phyloP scores from a whole-genome alignment of 2,113 vertebrate species.

The Archilochus colubris region DNA sequence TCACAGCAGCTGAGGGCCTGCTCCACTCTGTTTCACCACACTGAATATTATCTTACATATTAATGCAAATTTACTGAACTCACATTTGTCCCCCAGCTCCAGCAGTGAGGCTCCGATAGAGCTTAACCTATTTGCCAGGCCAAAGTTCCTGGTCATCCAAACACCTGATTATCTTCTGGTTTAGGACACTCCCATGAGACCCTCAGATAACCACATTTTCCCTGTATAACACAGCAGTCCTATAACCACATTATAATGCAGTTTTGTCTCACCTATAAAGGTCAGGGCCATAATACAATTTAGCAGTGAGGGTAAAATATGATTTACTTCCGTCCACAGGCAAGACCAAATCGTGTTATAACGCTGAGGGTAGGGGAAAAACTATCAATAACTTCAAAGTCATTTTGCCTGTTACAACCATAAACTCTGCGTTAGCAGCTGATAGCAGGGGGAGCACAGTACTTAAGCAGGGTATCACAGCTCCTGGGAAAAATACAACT shows the following conservation, averaged over 20 bases:
- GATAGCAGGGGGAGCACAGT: slow-evolving; percentile 57
- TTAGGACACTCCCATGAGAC: slow-evolving; percentile 27
- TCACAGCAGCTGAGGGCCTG: slow-evolving; percentile 23
- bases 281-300: slow-evolving; percentile 69
- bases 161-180: slow-evolving; percentile 23
- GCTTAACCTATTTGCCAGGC: background rate
- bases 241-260: slow-evolving; percentile 55
- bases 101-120: background rate
- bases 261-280: slow-evolving; percentile 67
- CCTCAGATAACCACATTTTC: slow-evolving; percentile 38
- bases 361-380: slow-evolving; percentile 45
- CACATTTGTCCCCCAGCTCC: background rate
- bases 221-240: slow-evolving; percentile 47
- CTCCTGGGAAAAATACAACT: slow-evolving; percentile 32
- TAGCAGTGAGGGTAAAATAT: slow-evolving; percentile 64
- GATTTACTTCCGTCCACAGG: slow-evolving; percentile 68
- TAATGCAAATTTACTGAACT: background rate
- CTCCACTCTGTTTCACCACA: background rate
- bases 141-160: slow-evolving; percentile 45
- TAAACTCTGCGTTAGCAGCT: slow-evolving; percentile 63
- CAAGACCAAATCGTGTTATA: slow-evolving; percentile 69
- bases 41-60: background rate
- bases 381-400: slow-evolving; percentile 69
- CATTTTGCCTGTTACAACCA: slow-evolving; percentile 69
- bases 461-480: slow-evolving; percentile 47